Conservation (phyloP, 2,113 vertebrate genomes). For the Centrocercus urophasianus region DNA sequence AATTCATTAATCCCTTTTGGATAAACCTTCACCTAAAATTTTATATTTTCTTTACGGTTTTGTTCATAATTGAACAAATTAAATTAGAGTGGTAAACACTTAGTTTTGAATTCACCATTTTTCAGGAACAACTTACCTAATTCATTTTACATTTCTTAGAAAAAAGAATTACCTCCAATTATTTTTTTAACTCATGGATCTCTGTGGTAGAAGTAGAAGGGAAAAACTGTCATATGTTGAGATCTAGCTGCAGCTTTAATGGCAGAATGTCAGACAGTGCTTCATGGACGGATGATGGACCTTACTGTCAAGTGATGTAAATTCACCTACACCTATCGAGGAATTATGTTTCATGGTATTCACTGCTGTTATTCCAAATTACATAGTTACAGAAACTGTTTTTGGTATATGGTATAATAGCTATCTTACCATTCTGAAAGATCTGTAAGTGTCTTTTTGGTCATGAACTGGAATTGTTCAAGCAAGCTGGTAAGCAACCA, state of each 20-base stretch:
- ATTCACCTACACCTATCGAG: not conserved
- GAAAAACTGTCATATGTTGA: not conserved
- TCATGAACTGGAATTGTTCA: conserved; percentile 73
- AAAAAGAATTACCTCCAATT: not conserved
- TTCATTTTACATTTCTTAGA: not conserved
- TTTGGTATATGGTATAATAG: not conserved
- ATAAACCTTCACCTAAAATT: not conserved
- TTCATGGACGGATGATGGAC: not conserved
- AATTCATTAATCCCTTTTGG: not conserved
- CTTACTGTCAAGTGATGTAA: not conserved
- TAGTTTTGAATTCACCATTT: not conserved
- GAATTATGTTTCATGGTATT: not conserved
- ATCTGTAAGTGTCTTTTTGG: conserved; percentile 43
- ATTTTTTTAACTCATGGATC: not conserved
- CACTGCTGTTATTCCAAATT: not conserved
- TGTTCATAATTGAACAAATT: not conserved
- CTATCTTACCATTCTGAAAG: conserved; percentile 75
- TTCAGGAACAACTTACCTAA: not conserved
- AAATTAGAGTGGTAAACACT: not conserved
- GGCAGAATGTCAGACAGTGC: not conserved
- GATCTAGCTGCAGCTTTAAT: not conserved
- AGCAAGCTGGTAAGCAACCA: conserved; percentile 75
- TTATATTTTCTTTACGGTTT: not conserved
- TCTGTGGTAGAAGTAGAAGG: not conserved
- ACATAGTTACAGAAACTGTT: not conserved